Evolutionary conservation across 2,797 vertebrate species (phyloP), one percentile per base, ranked within the genome.

Genomic region (Megalops cyprinoides): DNA sequence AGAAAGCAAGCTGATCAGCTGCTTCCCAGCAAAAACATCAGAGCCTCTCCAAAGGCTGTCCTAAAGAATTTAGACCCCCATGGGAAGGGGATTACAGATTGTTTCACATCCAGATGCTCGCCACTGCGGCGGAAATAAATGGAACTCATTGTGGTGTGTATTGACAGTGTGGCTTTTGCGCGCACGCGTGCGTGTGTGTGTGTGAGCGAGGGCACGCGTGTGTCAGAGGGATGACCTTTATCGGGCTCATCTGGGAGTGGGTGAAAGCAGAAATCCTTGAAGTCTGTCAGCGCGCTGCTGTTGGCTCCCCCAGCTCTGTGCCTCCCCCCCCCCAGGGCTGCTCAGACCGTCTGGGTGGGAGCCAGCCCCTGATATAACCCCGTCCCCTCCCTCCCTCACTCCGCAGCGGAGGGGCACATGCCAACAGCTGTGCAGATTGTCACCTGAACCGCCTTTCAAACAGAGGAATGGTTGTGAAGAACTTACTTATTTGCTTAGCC

Each of bases 201-300:
- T n/a, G n/a, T n/a, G n/a, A n/a, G n/a, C n/a, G n/a, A n/a, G n/a
- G n/a, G n/a, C n/a, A n/a, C n/a, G n/a, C n/a, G 25, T 23, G 58
- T n/a, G 58, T 7, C 18, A 62, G 7, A 53, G 18, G 20, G 14
- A 25, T 18, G 28, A 10, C 28, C 28, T 77, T 78, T 46, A n/a
- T 20, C 48, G 39, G 8, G 44, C 37, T 14, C 31, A 58, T 34
- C 23, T 28, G 42, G 20, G 23, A 62, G 42, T 62, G 37, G 18
- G 31, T 69, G 42, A 67, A 42, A 46, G 44, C n/a, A 62, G 76
- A 46, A 62, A 62, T 46, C 56, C 56, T 77, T 77, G 51, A 58
- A 37, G 75, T 55, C 51, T 58, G 31, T 37, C 25, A 25, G 76
- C 37, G 56, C 44, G 4, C 6, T 31, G 37, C 69, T 76, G 1